These are phyloP conservation scores for Cavia aperea DNA, from an alignment of 2,113 vertebrate species.

Conservation along the genomic window DNA sequence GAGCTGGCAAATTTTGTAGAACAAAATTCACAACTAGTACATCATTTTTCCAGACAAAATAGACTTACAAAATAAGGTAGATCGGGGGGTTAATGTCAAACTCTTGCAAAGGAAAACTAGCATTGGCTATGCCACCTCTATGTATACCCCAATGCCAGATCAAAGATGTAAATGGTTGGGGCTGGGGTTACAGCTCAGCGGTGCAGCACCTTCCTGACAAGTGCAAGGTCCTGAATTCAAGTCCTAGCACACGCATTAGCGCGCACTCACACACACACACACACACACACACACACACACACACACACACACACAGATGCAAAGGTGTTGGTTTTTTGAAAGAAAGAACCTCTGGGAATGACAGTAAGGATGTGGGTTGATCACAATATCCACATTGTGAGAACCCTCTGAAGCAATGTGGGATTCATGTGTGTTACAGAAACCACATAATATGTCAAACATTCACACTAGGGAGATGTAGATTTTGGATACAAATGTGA, in stretches of 20 bases:
- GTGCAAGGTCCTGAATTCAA: too few species aligned
- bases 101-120: not conserved
- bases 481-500: not conserved
- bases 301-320: too few species aligned
- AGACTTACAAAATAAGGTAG: not conserved
- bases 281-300: too few species aligned
- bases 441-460: too few species aligned
- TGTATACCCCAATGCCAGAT: not conserved
- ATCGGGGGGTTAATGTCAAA: not conserved
- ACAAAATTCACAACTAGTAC: not conserved
- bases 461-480: not conserved
- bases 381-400: not conserved
- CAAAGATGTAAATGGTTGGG: too few species aligned
- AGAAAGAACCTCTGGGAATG: not conserved
- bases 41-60: not conserved
- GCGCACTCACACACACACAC: too few species aligned
- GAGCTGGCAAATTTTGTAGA: not conserved
- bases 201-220: too few species aligned
- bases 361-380: not conserved
- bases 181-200: too few species aligned
- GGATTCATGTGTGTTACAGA: rapidly evolving
- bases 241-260: too few species aligned
- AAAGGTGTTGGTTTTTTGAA: not conserved
- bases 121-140: not conserved
- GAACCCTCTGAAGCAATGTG: not conserved